Evolutionary conservation across 2,113 vertebrate species (phyloP).

Genomic region (Leptodactylus fuscus): DNA sequence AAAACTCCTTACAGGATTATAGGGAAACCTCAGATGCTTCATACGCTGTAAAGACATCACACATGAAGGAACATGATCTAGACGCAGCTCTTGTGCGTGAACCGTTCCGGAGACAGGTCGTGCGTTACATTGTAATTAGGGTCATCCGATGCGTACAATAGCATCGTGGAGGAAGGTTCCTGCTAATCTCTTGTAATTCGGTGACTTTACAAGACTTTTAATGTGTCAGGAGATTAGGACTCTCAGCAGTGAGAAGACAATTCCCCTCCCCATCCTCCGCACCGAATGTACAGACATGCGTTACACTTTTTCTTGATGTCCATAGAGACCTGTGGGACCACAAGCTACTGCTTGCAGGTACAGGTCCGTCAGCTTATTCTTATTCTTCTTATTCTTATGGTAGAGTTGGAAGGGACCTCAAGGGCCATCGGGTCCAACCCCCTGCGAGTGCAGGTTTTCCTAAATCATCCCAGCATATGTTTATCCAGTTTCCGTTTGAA

Average conservation of each 20-base stretch:
- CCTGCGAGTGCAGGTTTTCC: too few relatives aligned
- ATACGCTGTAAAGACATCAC: not conserved
- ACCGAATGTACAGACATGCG: not conserved
- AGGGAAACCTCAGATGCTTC: not conserved
- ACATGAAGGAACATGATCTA: slow-evolving; percentile 24
- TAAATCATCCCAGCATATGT: too few relatives aligned
- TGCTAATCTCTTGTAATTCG: slow-evolving; percentile 43
- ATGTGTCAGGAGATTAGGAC: slow-evolving; percentile 10
- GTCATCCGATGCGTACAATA: not conserved
- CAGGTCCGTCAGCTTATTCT: too few relatives aligned
- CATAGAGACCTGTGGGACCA: too few relatives aligned
- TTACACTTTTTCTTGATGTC: not conserved
- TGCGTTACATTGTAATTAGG: not conserved
- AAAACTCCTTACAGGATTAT: not conserved
- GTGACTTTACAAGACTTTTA: slow-evolving; percentile 20
- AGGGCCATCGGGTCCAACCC: too few relatives aligned
- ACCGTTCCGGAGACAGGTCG: slow-evolving; percentile 11
- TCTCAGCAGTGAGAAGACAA: not conserved
- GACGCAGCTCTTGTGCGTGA: not conserved
- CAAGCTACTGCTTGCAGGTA: too few relatives aligned
- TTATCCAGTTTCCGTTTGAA: too few relatives aligned
- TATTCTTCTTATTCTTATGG: too few relatives aligned
- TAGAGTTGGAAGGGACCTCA: too few relatives aligned
- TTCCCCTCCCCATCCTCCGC: not conserved
- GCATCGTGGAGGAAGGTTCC: not conserved